Base-by-base conservation (phyloP, 2,888 invertebrate genomes). In the Eucera pruinosa region DNA sequence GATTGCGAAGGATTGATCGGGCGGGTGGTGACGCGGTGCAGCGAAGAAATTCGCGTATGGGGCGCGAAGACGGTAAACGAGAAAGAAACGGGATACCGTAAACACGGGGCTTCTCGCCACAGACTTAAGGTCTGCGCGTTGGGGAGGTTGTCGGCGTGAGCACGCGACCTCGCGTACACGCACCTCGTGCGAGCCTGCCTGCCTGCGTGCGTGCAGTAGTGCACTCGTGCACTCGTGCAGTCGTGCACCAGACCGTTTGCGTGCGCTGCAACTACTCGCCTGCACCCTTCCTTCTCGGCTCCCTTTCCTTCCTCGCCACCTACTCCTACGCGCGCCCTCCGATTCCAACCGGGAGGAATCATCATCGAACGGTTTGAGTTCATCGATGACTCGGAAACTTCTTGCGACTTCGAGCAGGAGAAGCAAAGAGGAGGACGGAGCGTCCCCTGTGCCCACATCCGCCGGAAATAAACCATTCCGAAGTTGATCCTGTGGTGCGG, bases 41-140 rank as follows among this genome's bases (percentile, higher is more conserved):
- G 18, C 60, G 39, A 45, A 64, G 33, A 61, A 76, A 72, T 71
- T 71, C 57, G 64, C 78, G 71, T 25, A 55, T 47, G 66, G 82
- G 84, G 78, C 74, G 82, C 82, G 81, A 78, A 75, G 79, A 81
- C 70, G 80, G 84, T 81, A 84, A 87, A 86, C 82, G 79, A 86
- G 86, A 85, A 86, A 87, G 91, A 90, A 91, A 91, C 82, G 87
- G 87, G 89, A 91, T 89, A 90, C 89, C 83, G 86, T 85, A 87
- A 87, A 87, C 86, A 85, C 85, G 82, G 87, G 91, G 91, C 90
- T 90, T 91, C 90, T 89, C 83, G 87, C 91, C 90, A 84, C 91
- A 90, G 91, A 90, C 91, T 90, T 89, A 86, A 86, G 86, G 87
- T 87, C 84, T 74, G 77, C 78, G 11, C 65, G 47, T 45, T 50